A percentile compares a stretch with the other conserved stretches of the same genome.
Conservation (phyloP, 2,113 vertebrate species). For the Ciconia stormi region DNA sequence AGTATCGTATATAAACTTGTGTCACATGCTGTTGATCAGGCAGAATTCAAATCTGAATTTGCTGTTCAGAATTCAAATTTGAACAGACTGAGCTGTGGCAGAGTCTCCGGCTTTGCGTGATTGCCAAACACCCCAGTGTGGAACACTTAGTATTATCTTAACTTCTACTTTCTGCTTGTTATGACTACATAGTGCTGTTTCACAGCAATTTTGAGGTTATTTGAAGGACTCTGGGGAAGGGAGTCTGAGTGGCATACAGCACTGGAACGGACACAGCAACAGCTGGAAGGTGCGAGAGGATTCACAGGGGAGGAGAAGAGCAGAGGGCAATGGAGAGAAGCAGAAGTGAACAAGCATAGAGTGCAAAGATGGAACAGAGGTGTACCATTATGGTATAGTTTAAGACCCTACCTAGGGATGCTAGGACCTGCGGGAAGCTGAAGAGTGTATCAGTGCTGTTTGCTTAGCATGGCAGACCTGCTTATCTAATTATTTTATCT, state of each 20-base stretch:
- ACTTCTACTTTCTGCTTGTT: not conserved
- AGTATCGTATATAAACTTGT: not conserved
- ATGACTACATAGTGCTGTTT: not conserved
- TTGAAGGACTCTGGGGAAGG: not conserved
- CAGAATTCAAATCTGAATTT: not conserved
- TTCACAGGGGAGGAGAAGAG: not conserved
- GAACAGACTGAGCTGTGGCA: not conserved
- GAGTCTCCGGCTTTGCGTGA: not conserved
- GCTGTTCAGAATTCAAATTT: not conserved
- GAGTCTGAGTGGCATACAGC: not conserved
- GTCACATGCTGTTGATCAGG: not conserved
- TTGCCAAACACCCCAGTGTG: not conserved
- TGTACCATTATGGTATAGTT: not conserved
- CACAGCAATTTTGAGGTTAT: not conserved
- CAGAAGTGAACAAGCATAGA: not conserved
- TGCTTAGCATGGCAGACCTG: not conserved
- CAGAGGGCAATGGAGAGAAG: not conserved
- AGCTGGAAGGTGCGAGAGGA: not conserved
- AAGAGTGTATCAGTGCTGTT: not conserved
- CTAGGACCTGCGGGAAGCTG: not conserved
- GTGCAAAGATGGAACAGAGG: not conserved
- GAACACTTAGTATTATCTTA: not conserved
- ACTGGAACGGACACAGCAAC: not conserved
- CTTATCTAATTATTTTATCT: not conserved
- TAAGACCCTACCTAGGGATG: not conserved